These are phyloP conservation scores for Polypterus bichir DNA, from an alignment of 2,113 vertebrate species.

Conservation along the genomic window DNA sequence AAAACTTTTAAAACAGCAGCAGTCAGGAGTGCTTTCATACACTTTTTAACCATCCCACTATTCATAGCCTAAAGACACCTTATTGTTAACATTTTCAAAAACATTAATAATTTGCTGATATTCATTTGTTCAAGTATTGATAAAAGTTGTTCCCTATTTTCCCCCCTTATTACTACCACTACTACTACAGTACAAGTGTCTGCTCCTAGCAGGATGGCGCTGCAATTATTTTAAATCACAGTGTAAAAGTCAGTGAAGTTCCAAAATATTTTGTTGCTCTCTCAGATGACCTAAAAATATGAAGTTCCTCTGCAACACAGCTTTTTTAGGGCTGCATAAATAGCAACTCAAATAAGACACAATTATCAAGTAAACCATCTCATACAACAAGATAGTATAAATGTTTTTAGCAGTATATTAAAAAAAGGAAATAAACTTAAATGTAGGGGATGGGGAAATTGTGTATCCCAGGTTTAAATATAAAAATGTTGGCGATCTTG, in stretches of 20 bases:
- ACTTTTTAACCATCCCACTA: conserved; percentile 38
- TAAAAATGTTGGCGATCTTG: too few relatives aligned
- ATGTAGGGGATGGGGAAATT: too few relatives aligned
- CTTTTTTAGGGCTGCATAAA: too few relatives aligned
- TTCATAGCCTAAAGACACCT: conserved; percentile 54
- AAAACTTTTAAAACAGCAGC: conserved; percentile 19
- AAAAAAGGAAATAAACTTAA: too few relatives aligned
- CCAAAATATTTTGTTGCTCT: conserved; percentile 21
- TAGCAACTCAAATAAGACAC: too few relatives aligned
- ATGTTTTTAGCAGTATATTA: too few relatives aligned
- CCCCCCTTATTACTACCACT: conserved; percentile 28
- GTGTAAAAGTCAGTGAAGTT: conserved; percentile 33
- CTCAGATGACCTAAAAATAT: conserved; percentile 18
- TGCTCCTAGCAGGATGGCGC: conserved; percentile 60
- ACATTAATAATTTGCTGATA: conserved; percentile 31
- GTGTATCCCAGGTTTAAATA: too few relatives aligned
- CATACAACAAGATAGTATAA: too few relatives aligned
- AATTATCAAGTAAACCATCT: too few relatives aligned
- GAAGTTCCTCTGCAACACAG: not conserved
- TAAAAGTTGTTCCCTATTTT: conserved; percentile 20
- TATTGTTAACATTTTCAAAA: conserved; percentile 43
- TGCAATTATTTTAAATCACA: conserved; percentile 31
- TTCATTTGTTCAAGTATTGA: conserved; percentile 62
- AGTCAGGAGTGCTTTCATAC: conserved; percentile 6
- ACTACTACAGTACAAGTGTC: conserved; percentile 31